Base-by-base conservation (phyloP, 1,140 invertebrate genomes). In the Drosophila sechellia region DNA sequence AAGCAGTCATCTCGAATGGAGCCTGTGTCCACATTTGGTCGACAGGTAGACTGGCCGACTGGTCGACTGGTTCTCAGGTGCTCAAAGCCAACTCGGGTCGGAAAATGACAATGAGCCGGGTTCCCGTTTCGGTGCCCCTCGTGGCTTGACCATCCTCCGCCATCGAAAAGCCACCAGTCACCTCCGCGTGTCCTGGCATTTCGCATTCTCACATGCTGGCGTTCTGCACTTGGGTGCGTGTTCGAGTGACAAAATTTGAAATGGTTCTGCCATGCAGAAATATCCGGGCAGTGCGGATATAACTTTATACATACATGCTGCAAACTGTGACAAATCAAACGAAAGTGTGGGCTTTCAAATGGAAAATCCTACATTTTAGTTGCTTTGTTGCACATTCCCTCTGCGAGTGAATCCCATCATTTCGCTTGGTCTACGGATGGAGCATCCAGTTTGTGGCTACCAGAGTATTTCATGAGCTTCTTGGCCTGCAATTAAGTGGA, bases 191-290 rank as follows among this genome's bases (percentile, higher is more conserved):
- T 31, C 31, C 31, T 31, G 31, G 31, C 31, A 31, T 31, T 31
- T 31, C 27, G 27, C 27, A 27, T 42, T 12, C 43, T n/a, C 22
- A 12, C 12, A 11, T n/a, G 1, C 6, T 0, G 6, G n/a, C 39
- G 15, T 8, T 6, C 35, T 40, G 34, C 22, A 61, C 15, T 31
- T 27, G 12, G 27, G 20, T 35, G 60, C 34, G 43, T 68, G 64
- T 35, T 68, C 45, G 59, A 35, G 27, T 68, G 64, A 40, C 39
- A 56, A 70, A 70, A 70, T 50, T 48, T 56, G 39, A 56, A 69
- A 69, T 48, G 64, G 22, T 15, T 70, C 48, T 34, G 45, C 27
- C 64, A 48, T 48, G 66, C 66, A 69, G 66, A 69, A 69, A 34
- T 15, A 48, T 17, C 5, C 31, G 5, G n/a, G 10, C 53, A n/a